Evolutionary conservation across 2,113 vertebrate species (phyloP).

Genomic region (Psephotus haematonotus): DNA sequence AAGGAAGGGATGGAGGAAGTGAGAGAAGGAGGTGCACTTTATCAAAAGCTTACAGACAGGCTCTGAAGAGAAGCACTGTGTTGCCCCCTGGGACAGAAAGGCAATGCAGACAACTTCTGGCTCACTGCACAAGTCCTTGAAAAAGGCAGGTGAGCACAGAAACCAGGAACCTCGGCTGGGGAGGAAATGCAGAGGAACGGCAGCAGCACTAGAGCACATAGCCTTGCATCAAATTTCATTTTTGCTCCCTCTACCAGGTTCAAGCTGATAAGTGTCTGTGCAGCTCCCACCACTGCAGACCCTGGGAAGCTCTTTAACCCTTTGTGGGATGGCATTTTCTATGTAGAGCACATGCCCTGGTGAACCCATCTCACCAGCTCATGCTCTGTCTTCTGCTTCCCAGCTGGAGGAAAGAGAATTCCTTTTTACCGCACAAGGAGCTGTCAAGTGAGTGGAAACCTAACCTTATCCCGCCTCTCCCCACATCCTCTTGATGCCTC

Average conservation of each 20-base stretch:
- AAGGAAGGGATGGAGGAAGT: neutral
- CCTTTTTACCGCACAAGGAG: neutral
- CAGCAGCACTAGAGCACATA: neutral
- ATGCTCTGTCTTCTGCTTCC: neutral
- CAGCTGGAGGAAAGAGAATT: neutral
- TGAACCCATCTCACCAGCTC: neutral
- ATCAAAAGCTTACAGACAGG: neutral
- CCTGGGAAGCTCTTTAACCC: neutral
- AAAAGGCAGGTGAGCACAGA: neutral
- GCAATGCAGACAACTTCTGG: neutral
- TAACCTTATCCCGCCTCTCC: neutral
- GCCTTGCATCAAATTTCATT: neutral
- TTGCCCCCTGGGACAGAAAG: neutral
- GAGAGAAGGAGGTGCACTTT: neutral
- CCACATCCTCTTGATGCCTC: neutral
- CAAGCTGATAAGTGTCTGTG: neutral
- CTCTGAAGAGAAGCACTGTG: neutral
- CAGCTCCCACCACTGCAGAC: neutral
- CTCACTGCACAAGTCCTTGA: neutral
- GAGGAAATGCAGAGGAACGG: neutral
- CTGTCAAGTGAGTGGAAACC: neutral
- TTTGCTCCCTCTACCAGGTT: neutral
- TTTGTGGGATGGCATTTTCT: neutral
- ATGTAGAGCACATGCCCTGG: fast-evolving
- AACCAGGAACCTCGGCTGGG: neutral